Evolutionary conservation across 2,888 invertebrate genomes (phyloP).

Genomic region (Nymphalis polychloros): DNA sequence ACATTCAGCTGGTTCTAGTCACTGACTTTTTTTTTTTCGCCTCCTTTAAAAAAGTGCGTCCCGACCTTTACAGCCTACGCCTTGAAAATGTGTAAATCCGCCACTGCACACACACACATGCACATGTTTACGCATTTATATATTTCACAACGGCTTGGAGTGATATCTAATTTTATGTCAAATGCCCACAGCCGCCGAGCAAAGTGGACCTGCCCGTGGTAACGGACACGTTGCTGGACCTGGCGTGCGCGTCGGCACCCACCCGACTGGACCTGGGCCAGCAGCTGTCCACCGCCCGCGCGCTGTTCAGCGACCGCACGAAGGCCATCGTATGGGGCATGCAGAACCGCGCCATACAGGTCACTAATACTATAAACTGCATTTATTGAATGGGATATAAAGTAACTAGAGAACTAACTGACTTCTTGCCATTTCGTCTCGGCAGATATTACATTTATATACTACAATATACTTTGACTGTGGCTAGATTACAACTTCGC

Average conservation of each 20-base stretch:
- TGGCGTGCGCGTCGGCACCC: constrained; percentile 70
- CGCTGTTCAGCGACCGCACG: constrained; percentile 91
- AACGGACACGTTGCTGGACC: constrained; percentile 59
- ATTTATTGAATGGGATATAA: background rate
- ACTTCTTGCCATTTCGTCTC: too few relatives aligned
- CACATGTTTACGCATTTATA: too few relatives aligned
- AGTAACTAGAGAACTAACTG: too few relatives aligned
- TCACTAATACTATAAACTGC: constrained; percentile 35
- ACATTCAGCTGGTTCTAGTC: too few relatives aligned
- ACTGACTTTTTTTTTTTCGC: too few relatives aligned
- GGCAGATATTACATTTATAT: too few relatives aligned
- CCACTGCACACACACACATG: background rate
- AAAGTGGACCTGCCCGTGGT: constrained; percentile 65
- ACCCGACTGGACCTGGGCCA: constrained; percentile 63
- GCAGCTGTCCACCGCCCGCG: constrained; percentile 55
- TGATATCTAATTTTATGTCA: background rate
- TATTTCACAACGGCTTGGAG: too few relatives aligned
- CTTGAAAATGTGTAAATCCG: too few relatives aligned
- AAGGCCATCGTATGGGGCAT: constrained; percentile 99
- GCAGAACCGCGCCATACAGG: constrained; percentile 97
- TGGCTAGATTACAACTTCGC: too few relatives aligned
- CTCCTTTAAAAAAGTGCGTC: too few relatives aligned
- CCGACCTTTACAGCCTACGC: too few relatives aligned
- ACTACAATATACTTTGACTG: too few relatives aligned
- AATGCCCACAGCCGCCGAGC: constrained; percentile 53